These are phyloP conservation scores for Beris chalybata DNA, from an alignment of 2,888 invertebrate species.

Conservation along the genomic window DNA sequence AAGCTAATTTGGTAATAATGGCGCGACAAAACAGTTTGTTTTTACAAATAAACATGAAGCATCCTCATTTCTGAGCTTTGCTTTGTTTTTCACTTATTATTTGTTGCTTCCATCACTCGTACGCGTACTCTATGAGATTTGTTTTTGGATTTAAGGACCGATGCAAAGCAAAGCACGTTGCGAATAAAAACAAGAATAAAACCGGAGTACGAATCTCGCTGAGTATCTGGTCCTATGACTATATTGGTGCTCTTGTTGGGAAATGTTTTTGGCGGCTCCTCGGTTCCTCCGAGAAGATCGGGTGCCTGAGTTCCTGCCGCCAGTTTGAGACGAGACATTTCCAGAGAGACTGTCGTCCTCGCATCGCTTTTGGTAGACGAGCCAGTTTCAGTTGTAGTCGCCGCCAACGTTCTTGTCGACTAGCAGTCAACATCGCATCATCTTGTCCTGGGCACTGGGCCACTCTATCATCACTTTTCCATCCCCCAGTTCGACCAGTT, in stretches of 20 bases:
- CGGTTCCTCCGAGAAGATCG: constrained; percentile 38
- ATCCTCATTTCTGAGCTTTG: constrained; percentile 5
- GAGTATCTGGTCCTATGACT: constrained; percentile 9
- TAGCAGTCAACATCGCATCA: constrained; percentile 33
- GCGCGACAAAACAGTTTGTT: constrained; percentile 38
- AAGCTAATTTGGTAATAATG: constrained; percentile 37
- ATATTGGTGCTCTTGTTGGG: not conserved
- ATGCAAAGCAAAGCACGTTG: constrained; percentile 19
- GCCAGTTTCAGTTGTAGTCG: constrained; percentile 18
- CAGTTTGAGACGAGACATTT: constrained; percentile 41
- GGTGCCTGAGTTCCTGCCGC: constrained; percentile 44
- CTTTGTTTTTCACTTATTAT: constrained; percentile 15
- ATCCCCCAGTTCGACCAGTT: not conserved
- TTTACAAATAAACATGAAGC: constrained; percentile 31
- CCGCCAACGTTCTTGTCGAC: constrained; percentile 25
- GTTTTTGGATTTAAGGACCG: constrained; percentile 21
- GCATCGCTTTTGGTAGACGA: constrained; percentile 27
- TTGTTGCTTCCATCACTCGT: constrained; percentile 33
- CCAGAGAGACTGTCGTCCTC: constrained; percentile 42
- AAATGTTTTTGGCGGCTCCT: constrained; percentile 38
- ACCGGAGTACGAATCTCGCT: constrained; percentile 21
- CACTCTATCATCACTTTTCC: constrained; percentile 13
- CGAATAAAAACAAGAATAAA: constrained; percentile 22
- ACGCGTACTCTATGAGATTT: constrained; percentile 14
- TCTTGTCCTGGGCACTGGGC: constrained; percentile 9